phyloP scores from a whole-genome alignment of 1,140 invertebrate species.

The Tribolium madens region DNA sequence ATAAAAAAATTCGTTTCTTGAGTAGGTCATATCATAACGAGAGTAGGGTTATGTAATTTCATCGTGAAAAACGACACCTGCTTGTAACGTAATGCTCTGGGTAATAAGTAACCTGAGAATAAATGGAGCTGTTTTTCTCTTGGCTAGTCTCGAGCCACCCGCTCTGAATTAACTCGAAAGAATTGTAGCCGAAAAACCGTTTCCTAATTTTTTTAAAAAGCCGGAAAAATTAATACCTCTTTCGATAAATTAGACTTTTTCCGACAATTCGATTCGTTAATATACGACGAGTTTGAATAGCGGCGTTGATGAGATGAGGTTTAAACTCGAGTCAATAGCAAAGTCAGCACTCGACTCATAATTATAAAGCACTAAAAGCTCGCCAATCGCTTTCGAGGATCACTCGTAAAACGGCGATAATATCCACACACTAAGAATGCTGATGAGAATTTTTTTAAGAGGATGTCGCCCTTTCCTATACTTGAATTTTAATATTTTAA shows the following conservation, averaged over 20 bases:
- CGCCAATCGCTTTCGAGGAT: conserved; percentile 7
- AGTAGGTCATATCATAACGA: background rate
- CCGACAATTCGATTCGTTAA: conserved; percentile 17
- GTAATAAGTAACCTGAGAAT: conserved; percentile 50
- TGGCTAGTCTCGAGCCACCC: background rate
- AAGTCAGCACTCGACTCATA: conserved; percentile 39
- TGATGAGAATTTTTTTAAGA: conserved; percentile 38
- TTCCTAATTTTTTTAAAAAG: conserved; percentile 3
- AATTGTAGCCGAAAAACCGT: conserved; percentile 23
- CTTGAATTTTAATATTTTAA: conserved; percentile 44
- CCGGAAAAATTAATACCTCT: background rate
- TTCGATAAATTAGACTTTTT: background rate
- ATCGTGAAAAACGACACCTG: conserved; percentile 46
- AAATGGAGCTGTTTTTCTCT: conserved; percentile 49
- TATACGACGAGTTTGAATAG: conserved; percentile 1
- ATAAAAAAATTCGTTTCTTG: background rate
- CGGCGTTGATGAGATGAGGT: conserved; percentile 31
- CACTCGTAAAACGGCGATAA: conserved; percentile 14
- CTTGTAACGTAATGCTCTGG: conserved; percentile 46
- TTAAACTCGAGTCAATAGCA: conserved; percentile 24
- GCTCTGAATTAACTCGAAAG: conserved; percentile 14
- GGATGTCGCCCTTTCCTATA: conserved; percentile 8
- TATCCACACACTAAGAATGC: conserved; percentile 37
- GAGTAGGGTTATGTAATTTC: conserved; percentile 41
- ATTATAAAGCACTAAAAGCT: conserved; percentile 39